Evolutionary conservation across 2,888 invertebrate genomes (phyloP), one percentile per base, ranked within the genome.

Genomic region (Agonum fuliginosum): DNA sequence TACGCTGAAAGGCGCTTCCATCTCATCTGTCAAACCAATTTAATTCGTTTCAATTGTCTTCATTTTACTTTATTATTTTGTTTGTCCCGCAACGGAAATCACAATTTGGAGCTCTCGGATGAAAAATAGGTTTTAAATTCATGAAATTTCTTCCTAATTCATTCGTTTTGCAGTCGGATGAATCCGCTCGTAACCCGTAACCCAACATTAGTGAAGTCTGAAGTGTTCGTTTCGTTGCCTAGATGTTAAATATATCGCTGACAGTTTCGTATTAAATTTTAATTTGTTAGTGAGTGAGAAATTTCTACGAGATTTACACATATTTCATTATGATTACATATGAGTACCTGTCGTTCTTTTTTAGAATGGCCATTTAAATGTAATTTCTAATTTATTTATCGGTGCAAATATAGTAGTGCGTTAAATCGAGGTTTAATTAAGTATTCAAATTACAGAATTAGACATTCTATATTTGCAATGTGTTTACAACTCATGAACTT

Each of bases 1-100:
- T 75, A 67, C 73, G 48, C 37, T 19, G 67, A 67, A 75, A 75
- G 46, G 67, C 51, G 30, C 30, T 75, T 48, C 75, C 67, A 75
- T 65, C 67, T 75, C 75, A 75, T 75, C 75, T 75, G 75, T 75
- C 75, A 75, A 75, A 75, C 67, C 75, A 67, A 75, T 75, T 75
- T 48, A 65, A 67, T 75, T 37, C 75, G 67, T 75, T 75, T 75
- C 67, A 75, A 75, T 75, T 75, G 75, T 75, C 75, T 75, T 74
- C 75, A 75, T 67, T 75, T 51, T 51, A 67, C 67, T 67, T 67
- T 48, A 75, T 67, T 75, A 65, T 67, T 75, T 75, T 48, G 67
- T 67, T 75, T 75, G 30, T 20, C 75, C 8, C 43, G 24, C 37
- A 74, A 74, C 74, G 74, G 74, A 74, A 74, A 43, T 74, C 41